Conservation (phyloP, 2,888 invertebrate species). For the Synergus umbraculus region DNA sequence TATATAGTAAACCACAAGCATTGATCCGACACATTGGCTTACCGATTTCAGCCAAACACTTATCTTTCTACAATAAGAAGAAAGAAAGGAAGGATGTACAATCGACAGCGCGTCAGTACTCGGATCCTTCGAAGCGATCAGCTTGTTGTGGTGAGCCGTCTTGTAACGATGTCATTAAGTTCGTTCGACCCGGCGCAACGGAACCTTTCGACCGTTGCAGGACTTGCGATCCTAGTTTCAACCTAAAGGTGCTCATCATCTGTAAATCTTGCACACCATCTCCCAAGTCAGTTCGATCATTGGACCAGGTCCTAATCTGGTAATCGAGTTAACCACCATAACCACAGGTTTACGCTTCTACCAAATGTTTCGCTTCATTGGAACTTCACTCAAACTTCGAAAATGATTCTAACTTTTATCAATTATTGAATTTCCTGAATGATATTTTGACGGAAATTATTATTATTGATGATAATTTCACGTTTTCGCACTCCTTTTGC, state of each 20-base stretch:
- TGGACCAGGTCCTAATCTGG: constrained; percentile 35
- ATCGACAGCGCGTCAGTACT: background rate
- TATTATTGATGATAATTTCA: too few species aligned
- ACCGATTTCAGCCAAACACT: background rate
- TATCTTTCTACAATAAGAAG: constrained; percentile 9
- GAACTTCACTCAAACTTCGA: background rate
- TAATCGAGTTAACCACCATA: constrained; percentile 54
- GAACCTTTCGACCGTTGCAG: background rate
- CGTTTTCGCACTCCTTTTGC: too few species aligned
- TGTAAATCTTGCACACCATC: background rate
- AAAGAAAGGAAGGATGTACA: background rate
- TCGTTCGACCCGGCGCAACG: background rate
- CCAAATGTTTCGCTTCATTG: background rate
- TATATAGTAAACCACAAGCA: background rate
- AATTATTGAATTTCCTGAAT: background rate
- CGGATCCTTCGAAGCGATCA: background rate
- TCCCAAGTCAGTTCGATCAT: constrained; percentile 5
- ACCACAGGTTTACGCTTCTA: constrained; percentile 24
- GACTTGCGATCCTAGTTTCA: constrained; percentile 11
- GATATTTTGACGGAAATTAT: background rate
- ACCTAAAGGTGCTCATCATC: background rate
- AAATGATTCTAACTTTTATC: background rate
- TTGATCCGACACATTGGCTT: background rate
- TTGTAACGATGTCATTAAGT: constrained; percentile 30
- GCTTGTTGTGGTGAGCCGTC: constrained; percentile 8